phyloP scores from a whole-genome alignment of 2,113 vertebrate species.

The Eptatretus burgeri region DNA sequence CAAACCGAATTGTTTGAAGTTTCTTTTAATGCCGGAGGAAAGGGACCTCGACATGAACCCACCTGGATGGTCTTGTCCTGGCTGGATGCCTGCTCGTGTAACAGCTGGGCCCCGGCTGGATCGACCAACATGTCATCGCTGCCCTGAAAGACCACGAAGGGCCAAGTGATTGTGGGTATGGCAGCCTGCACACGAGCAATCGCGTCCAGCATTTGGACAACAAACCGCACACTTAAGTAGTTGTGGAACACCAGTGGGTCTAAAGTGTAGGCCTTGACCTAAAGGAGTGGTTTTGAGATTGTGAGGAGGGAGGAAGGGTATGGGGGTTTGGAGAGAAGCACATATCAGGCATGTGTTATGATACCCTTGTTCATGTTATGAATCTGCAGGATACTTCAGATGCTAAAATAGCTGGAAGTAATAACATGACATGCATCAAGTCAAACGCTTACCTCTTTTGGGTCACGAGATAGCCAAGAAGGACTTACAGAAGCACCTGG shows the following conservation, averaged over 20 bases:
- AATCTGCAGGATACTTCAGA: not conserved
- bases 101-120: conserved; percentile 41
- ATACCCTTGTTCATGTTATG: not conserved
- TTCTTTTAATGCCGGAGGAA: not conserved
- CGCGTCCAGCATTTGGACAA: conserved; percentile 44
- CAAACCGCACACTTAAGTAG: conserved; percentile 43
- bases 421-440: not conserved
- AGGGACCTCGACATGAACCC: not conserved
- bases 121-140: conserved; percentile 51
- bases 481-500: conserved; percentile 44
- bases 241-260: conserved; percentile 48
- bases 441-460: conserved; percentile 35
- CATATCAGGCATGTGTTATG: not conserved
- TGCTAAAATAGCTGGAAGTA: not conserved
- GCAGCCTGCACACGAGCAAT: conserved; percentile 32
- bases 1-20: not conserved
- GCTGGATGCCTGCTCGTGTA: conserved; percentile 35
- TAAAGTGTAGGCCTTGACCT: conserved; percentile 40
- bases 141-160: conserved; percentile 64
- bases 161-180: conserved; percentile 39
- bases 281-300: conserved; percentile 10
- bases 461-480: conserved; percentile 40
- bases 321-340: not conserved
- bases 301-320: too few relatives aligned
- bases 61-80: conserved; percentile 74